These are phyloP conservation scores for Podarcis muralis DNA, from an alignment of 2,113 vertebrate genomes.

Conservation along the genomic window DNA sequence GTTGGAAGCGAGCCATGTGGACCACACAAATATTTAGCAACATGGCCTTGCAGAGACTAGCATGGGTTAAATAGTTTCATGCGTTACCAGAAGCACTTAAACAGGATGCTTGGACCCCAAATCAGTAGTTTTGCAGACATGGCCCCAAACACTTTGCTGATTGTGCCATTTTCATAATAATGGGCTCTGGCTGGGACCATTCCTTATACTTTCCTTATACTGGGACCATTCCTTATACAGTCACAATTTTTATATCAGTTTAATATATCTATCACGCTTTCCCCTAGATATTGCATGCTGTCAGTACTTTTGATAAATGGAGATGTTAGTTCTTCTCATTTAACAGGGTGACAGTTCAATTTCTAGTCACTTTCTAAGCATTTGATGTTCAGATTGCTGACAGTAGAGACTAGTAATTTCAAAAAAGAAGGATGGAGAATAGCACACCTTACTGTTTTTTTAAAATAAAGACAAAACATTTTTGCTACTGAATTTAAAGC, in stretches of 20 bases:
- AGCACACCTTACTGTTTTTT: slow-evolving; percentile 15
- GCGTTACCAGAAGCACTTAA: neutral
- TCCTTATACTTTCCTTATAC: slow-evolving; percentile 37
- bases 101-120: neutral
- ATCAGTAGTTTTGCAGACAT: slow-evolving; percentile 20
- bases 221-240: slow-evolving; percentile 44
- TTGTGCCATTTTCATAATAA: neutral
- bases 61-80: neutral
- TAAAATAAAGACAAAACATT: neutral
- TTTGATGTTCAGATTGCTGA: slow-evolving; percentile 49
- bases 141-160: neutral
- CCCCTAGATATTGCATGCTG: slow-evolving; percentile 31
- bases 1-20: neutral
- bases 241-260: slow-evolving; percentile 43
- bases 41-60: neutral
- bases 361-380: slow-evolving; percentile 34
- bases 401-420: slow-evolving; percentile 38
- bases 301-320: slow-evolving; percentile 56
- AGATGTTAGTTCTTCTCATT: slow-evolving; percentile 55
- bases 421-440: neutral
- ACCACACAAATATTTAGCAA: neutral
- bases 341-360: slow-evolving; percentile 50
- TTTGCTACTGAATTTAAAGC: neutral
- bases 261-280: slow-evolving; percentile 55
- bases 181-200: neutral